A percentile compares a stretch with the other conserved stretches of the same genome.
These are phyloP conservation scores for Drosophila mauritiana DNA, from an alignment of 1,140 invertebrate species.

Conservation along the genomic window DNA sequence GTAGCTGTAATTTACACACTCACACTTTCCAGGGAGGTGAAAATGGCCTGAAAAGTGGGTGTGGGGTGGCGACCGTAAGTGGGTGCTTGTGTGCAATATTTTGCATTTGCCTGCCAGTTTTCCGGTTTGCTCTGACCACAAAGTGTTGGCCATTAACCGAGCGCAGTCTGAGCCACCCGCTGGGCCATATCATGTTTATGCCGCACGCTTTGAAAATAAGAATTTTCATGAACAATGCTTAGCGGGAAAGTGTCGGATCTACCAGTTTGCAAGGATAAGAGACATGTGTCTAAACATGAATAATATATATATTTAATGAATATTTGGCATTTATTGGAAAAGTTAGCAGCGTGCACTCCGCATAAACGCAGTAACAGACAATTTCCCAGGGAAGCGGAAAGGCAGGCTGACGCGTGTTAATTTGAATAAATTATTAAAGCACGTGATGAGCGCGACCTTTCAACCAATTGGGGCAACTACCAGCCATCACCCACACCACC, in stretches of 20 bases:
- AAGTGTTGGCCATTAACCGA: constrained; percentile 70
- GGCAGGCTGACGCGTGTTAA: constrained; percentile 71
- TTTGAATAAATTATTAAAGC: constrained; percentile 83
- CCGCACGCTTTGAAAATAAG: neutral
- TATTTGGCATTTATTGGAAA: neutral
- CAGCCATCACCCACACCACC: neutral
- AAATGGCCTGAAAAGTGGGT: constrained; percentile 19
- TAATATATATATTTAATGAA: too few species aligned
- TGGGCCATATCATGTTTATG: constrained; percentile 13
- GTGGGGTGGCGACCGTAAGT: constrained; percentile 28
- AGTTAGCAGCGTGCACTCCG: neutral
- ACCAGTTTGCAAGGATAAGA: neutral
- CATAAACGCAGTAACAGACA: constrained; percentile 17
- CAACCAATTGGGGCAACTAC: constrained; percentile 41
- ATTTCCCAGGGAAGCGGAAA: constrained; percentile 7
- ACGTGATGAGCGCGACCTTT: constrained; percentile 77
- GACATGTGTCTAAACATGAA: neutral
- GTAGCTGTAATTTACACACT: constrained; percentile 60
- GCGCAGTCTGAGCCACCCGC: constrained; percentile 35
- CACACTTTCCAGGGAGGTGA: constrained; percentile 13
- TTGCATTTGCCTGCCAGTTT: constrained; percentile 57
- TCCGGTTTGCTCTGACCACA: constrained; percentile 64
- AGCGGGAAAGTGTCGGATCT: neutral
- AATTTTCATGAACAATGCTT: neutral
- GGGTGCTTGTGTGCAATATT: constrained; percentile 52